Base-by-base conservation (phyloP, 2,888 invertebrate genomes). In the Melanargia galathea region DNA sequence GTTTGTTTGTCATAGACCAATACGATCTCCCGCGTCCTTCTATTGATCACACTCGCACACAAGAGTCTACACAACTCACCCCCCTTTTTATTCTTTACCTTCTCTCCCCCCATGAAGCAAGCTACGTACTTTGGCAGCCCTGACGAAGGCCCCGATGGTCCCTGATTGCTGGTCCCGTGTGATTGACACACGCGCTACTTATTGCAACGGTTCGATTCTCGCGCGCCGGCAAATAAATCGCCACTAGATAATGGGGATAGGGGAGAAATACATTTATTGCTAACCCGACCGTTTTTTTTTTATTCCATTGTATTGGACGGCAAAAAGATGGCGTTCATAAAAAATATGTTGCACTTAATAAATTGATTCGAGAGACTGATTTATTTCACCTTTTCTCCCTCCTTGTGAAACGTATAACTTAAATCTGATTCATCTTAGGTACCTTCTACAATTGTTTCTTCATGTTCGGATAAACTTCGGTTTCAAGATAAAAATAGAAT, bases 181-280 rank as follows among this genome's bases (percentile, higher is more conserved):
- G 76, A 79, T 79, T 81, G 82, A 82, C 81, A 81, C 76, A 75
- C 70, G 74, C 80, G 80, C 79, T 62, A 63, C n/a, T n/a, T n/a
- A n/a, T 63, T 51, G 63, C 63, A 67, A 65, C 65, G 58, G 60
- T 60, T 62, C 57, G 65, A 60, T 67, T 63, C 64, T 63, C 55
- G 56, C 58, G 35, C 46, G 40, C 55, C 20, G 8, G 22, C 20
- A 63, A 55, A 64, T 60, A 56, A 56, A 60, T 64, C 49, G 59
- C 48, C 48, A 33, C 33, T 60, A 64, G 59, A 51, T 49, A 59
- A 58, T 58, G 58, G 58, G 18, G 4, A 48, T 35, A 8, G 13
- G 33, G 18, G 11, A 45, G 45, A 57, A 33, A 45, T 46, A 46
- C 45, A 46, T 57, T 46, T 46, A 57, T 57, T 33, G 57, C 33